phyloP scores from a whole-genome alignment of 64 coral and sea anemone genomes.

The Catalaphyllia jardinei region DNA sequence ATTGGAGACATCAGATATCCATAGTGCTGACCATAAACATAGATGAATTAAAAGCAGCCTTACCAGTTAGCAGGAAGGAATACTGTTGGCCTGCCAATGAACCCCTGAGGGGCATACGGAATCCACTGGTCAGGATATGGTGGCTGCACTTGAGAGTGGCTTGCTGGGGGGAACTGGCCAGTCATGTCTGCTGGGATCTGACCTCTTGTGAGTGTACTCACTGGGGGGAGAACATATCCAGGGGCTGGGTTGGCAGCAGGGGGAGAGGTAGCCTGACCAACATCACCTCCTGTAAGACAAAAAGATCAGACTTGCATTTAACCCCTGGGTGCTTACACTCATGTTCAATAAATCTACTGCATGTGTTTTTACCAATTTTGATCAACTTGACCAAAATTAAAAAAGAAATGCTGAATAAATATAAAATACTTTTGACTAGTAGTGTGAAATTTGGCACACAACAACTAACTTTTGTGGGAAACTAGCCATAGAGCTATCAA shows the following conservation, averaged over 20 bases:
- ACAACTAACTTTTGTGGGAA: no score
- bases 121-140: conserved; percentile 89
- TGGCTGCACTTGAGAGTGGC: conserved; percentile 74
- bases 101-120: conserved; percentile 77
- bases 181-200: conserved; percentile 67
- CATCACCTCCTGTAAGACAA: conserved; percentile 35
- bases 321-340: no score
- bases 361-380: no score
- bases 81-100: conserved; percentile 88
- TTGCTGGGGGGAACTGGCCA: conserved; percentile 76
- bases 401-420: no score
- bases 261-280: conserved; percentile 76
- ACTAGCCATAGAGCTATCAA: no score
- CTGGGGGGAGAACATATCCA: conserved; percentile 77
- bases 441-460: no score
- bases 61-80: conserved; percentile 90
- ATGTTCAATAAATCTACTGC: no score
- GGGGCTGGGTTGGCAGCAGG: conserved; percentile 93
- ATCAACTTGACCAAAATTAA: no score
- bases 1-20: no score
- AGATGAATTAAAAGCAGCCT: not conserved
- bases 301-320: no score
- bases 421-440: no score
- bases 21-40: no score
- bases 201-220: conserved; percentile 84